phyloP scores from a whole-genome alignment of 2,888 invertebrate genomes.

The Machimus rusticus region DNA sequence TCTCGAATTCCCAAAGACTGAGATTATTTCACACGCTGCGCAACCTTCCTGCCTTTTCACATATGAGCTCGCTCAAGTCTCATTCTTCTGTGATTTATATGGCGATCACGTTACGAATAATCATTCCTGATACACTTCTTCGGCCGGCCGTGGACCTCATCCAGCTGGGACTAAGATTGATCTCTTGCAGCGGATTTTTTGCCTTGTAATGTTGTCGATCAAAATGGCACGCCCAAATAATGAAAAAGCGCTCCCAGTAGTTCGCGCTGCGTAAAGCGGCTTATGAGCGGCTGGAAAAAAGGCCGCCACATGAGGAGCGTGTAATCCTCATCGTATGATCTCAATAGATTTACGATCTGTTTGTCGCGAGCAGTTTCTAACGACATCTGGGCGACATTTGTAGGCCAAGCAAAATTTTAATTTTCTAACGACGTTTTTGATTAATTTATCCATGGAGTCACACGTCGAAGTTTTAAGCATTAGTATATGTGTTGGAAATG shows the following conservation, averaged over 20 bases:
- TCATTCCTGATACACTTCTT: not conserved
- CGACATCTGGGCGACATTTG: slow-evolving; percentile 27
- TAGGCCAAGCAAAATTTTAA: not conserved
- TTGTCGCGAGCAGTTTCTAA: not conserved
- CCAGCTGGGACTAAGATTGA: slow-evolving; percentile 30
- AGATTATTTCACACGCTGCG: slow-evolving; percentile 19
- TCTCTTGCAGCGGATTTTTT: slow-evolving; percentile 5
- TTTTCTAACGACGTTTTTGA: slow-evolving; percentile 19
- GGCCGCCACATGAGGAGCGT: not conserved
- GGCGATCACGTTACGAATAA: slow-evolving; percentile 28
- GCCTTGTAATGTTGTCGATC: slow-evolving; percentile 18
- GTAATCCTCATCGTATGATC: slow-evolving; percentile 25
- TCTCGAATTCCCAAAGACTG: not conserved
- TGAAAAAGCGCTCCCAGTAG: slow-evolving; percentile 8
- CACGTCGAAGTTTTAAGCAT: not conserved
- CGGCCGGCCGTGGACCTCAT: not conserved
- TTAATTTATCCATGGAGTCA: not conserved
- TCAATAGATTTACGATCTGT: slow-evolving; percentile 21
- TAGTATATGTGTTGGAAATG: not conserved
- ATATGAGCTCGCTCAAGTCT: not conserved
- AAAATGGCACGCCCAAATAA: slow-evolving; percentile 39
- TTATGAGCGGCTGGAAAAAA: not conserved
- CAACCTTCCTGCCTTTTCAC: not conserved
- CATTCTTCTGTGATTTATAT: not conserved
- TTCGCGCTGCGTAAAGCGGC: not conserved